Evolutionary conservation across 2,888 invertebrate genomes (phyloP).

Genomic region (Cheilosia soror): DNA sequence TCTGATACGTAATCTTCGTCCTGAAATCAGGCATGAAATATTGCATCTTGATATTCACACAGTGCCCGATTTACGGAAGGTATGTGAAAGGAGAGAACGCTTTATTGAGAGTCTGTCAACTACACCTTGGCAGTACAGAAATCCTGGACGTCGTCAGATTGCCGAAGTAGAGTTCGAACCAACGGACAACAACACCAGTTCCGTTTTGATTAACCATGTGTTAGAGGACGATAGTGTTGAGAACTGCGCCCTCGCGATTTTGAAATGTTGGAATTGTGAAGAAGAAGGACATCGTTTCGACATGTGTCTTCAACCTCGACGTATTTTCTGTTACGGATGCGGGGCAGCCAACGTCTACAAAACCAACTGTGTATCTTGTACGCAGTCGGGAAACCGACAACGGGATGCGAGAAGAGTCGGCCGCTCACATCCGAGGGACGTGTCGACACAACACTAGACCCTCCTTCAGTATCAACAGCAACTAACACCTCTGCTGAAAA

Average conservation of each 20-base stretch:
- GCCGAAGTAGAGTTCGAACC: too few relatives aligned
- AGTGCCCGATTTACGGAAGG: not conserved
- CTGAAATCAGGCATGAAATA: not conserved
- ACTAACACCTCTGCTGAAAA: too few relatives aligned
- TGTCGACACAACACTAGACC: not conserved
- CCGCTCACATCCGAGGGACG: conserved; percentile 7
- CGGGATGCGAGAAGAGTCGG: conserved; percentile 5
- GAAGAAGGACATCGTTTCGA: not conserved
- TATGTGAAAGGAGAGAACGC: not conserved
- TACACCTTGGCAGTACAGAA: too few relatives aligned
- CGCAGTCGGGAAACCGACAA: conserved; percentile 19
- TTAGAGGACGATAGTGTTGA: too few relatives aligned
- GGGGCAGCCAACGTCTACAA: conserved; percentile 25
- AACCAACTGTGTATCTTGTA: conserved; percentile 14
- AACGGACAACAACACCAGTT: too few relatives aligned
- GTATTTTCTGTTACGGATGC: conserved; percentile 36
- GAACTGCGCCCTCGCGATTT: not conserved
- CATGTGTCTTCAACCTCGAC: conserved; percentile 12
- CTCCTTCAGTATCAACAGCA: not conserved
- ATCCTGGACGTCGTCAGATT: too few relatives aligned
- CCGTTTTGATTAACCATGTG: too few relatives aligned
- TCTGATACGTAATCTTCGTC: not conserved
- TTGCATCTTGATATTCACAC: not conserved
- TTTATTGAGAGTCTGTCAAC: not conserved
- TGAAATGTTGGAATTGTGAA: conserved; percentile 15